Conservation (phyloP, 2,888 invertebrate genomes). For the Buathra laborator region DNA sequence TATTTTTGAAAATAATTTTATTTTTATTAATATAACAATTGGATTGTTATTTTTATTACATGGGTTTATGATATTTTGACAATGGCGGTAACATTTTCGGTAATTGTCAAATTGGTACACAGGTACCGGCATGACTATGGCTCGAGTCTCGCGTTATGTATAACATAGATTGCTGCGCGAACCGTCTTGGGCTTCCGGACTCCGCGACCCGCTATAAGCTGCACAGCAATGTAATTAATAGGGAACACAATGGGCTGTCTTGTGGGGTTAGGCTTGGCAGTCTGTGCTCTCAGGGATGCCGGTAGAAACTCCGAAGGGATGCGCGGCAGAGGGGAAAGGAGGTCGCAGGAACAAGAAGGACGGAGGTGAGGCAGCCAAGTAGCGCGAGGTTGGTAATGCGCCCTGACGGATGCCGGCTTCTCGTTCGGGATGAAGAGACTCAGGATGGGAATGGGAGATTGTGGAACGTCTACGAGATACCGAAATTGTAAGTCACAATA, state of each 20-base stretch:
- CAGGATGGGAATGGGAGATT: constrained; percentile 55
- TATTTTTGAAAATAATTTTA: too few relatives aligned
- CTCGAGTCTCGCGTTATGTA: constrained; percentile 3
- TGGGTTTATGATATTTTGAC: not conserved
- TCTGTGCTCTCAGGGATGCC: constrained; percentile 60
- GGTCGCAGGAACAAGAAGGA: constrained; percentile 52
- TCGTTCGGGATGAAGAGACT: constrained; percentile 41
- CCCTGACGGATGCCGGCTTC: constrained; percentile 79
- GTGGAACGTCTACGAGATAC: constrained; percentile 76
- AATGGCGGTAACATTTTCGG: not conserved
- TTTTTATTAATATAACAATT: too few relatives aligned
- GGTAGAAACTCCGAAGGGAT: constrained; percentile 64
- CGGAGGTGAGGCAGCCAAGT: constrained; percentile 69
- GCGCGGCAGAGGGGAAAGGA: constrained; percentile 54
- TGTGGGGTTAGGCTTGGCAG: constrained; percentile 68
- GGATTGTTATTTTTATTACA: not conserved
- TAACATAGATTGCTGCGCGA: constrained; percentile 46
- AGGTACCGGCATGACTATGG: not conserved
- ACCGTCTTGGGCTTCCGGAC: constrained; percentile 65
- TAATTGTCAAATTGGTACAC: not conserved
- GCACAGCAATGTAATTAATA: constrained; percentile 82
- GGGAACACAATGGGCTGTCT: constrained; percentile 82
- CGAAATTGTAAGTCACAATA: constrained; percentile 78
- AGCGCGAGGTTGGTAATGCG: constrained; percentile 74
- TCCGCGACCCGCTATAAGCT: constrained; percentile 66